Evolutionary conservation across 2,113 vertebrate genomes (phyloP).

Genomic region (Choloepus hoffmanni): DNA sequence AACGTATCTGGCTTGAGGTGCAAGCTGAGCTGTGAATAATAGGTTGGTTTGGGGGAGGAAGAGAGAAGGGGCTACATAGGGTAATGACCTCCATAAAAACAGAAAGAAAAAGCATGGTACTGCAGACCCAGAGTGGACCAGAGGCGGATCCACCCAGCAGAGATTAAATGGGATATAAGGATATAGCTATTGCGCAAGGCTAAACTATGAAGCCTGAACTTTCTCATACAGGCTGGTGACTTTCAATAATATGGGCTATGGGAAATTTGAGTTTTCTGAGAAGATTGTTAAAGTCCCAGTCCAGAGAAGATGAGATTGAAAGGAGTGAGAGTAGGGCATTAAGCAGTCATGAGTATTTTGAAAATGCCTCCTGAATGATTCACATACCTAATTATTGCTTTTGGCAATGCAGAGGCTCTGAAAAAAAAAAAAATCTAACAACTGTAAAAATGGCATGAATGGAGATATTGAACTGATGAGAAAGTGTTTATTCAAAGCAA

Average conservation of each 20-base stretch:
- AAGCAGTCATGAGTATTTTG: background rate
- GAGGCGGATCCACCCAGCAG: background rate
- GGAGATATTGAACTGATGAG: background rate
- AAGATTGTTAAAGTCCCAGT: background rate
- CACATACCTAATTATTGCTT: background rate
- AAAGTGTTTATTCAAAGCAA: background rate
- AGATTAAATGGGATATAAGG: background rate
- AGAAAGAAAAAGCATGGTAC: background rate
- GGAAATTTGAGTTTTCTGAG: background rate
- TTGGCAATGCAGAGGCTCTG: background rate
- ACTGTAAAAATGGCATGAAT: background rate
- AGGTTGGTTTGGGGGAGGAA: background rate
- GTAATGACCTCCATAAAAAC: background rate
- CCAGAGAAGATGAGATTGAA: background rate
- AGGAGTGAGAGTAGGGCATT: background rate
- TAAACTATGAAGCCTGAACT: background rate
- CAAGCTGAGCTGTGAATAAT: background rate
- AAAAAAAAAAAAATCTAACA: background rate
- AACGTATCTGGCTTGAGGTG: background rate
- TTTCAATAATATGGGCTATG: background rate
- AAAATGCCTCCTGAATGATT: constrained; percentile 14
- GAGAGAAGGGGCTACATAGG: background rate
- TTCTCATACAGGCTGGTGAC: background rate
- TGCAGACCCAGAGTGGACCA: background rate
- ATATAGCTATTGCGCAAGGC: background rate